Evolutionary conservation across 2,113 vertebrate species (phyloP).

Genomic region (Carettochelys insculpta): DNA sequence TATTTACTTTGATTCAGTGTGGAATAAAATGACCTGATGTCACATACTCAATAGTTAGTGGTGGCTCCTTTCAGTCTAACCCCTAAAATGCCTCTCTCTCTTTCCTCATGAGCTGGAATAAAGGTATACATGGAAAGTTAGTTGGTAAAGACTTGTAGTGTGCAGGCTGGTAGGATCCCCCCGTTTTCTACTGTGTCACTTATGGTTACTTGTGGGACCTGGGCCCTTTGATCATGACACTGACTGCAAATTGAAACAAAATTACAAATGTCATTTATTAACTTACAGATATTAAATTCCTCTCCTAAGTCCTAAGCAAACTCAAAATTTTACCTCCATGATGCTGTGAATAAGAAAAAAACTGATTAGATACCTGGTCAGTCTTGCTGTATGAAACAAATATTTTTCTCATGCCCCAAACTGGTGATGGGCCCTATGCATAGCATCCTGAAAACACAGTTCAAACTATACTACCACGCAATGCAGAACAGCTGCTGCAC

Average conservation of each 20-base stretch:
- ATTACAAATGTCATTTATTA: background rate
- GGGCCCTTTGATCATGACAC: background rate
- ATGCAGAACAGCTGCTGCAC: background rate
- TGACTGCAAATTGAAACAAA: background rate
- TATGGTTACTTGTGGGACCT: background rate
- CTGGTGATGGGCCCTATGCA: background rate
- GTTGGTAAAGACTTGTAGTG: background rate
- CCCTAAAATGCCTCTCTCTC: background rate
- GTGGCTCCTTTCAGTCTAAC: background rate
- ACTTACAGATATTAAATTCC: background rate
- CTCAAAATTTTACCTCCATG: background rate
- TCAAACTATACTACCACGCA: background rate
- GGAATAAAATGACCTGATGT: background rate
- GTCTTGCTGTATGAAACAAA: background rate
- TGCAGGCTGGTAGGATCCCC: background rate
- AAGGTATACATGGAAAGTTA: background rate
- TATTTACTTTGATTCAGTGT: background rate
- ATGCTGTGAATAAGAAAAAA: background rate
- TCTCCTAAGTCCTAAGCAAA: background rate
- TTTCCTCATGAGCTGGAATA: background rate
- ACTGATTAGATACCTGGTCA: background rate
- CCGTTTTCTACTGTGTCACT: background rate
- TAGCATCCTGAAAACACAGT: background rate
- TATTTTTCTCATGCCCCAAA: background rate
- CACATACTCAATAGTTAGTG: background rate